Evolutionary conservation across 2,888 invertebrate genomes (phyloP).

Genomic region (Hedychridium roseum): DNA sequence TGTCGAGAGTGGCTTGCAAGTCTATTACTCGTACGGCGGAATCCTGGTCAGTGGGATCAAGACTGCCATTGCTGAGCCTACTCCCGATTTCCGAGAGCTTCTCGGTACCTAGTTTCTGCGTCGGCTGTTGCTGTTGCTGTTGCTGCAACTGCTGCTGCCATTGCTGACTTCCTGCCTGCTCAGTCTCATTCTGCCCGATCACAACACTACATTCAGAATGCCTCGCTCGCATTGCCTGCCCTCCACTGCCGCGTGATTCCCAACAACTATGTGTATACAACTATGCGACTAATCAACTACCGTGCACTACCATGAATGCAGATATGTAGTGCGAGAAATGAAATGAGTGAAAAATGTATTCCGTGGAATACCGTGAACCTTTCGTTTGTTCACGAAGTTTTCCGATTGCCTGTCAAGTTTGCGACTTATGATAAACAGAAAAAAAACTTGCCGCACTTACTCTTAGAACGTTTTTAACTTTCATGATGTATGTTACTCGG

Average conservation of each 20-base stretch:
- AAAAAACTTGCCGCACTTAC: too few species aligned
- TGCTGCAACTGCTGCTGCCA: slow-evolving; percentile 39
- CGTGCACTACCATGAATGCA: too few species aligned
- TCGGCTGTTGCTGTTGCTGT: slow-evolving; percentile 43
- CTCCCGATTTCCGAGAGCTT: slow-evolving; percentile 50
- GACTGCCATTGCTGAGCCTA: slow-evolving; percentile 60
- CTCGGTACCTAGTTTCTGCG: slow-evolving; percentile 49
- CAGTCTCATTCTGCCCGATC: slow-evolving; percentile 59
- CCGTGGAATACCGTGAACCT: too few species aligned
- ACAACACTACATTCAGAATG: slow-evolving; percentile 64
- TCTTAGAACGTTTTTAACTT: too few species aligned
- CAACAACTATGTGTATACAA: slow-evolving; percentile 40
- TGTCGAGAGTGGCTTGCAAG: slow-evolving; percentile 85
- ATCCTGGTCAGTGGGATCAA: slow-evolving; percentile 67
- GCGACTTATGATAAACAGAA: too few species aligned
- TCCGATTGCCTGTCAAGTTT: too few species aligned
- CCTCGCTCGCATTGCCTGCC: slow-evolving; percentile 46
- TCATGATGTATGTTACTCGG: too few species aligned
- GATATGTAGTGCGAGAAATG: background rate
- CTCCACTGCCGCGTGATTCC: slow-evolving; percentile 44
- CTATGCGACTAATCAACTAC: slow-evolving; percentile 40
- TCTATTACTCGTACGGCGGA: slow-evolving; percentile 75
- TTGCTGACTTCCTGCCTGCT: slow-evolving; percentile 55
- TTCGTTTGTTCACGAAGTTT: too few species aligned
- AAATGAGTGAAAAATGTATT: slow-evolving; percentile 2